Percentiles rank a stretch among this genome's conserved stretches.
These are phyloP conservation scores for Megatriorchis doriae DNA, from an alignment of 2,113 vertebrate genomes.

Conservation along the genomic window DNA sequence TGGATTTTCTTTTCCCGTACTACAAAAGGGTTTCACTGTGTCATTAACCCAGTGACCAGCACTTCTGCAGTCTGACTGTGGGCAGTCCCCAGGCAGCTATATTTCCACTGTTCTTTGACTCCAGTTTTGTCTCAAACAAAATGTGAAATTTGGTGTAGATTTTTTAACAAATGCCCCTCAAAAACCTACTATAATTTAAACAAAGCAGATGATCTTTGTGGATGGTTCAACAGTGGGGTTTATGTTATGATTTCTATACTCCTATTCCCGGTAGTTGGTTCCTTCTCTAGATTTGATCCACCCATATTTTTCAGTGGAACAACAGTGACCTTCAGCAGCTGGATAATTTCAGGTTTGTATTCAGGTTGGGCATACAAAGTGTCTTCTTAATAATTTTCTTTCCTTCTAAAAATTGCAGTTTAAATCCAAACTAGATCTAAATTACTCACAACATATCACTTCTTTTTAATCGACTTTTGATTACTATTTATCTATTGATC, in stretches of 20 bases:
- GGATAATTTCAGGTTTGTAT: background rate
- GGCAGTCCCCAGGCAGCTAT: background rate
- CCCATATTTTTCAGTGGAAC: background rate
- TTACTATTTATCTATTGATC: background rate
- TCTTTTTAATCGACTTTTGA: background rate
- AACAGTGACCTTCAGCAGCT: background rate
- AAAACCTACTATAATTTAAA: background rate
- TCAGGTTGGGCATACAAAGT: background rate
- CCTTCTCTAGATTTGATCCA: background rate
- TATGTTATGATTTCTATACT: background rate
- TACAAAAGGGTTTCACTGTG: background rate
- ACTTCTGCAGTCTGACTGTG: background rate
- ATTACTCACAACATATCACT: background rate
- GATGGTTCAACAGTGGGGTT: background rate
- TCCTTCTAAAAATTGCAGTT: background rate
- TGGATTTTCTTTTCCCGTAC: background rate
- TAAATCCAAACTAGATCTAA: background rate
- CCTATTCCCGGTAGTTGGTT: background rate
- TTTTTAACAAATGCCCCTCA: background rate
- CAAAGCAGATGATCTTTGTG: background rate
- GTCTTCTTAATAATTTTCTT: background rate
- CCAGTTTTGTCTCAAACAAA: background rate
- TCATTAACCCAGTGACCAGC: conserved; percentile 45
- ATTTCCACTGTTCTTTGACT: background rate
- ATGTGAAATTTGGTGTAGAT: background rate